Base-by-base conservation (phyloP, 1,140 invertebrate genomes). In the Drosophila athabasca region DNA sequence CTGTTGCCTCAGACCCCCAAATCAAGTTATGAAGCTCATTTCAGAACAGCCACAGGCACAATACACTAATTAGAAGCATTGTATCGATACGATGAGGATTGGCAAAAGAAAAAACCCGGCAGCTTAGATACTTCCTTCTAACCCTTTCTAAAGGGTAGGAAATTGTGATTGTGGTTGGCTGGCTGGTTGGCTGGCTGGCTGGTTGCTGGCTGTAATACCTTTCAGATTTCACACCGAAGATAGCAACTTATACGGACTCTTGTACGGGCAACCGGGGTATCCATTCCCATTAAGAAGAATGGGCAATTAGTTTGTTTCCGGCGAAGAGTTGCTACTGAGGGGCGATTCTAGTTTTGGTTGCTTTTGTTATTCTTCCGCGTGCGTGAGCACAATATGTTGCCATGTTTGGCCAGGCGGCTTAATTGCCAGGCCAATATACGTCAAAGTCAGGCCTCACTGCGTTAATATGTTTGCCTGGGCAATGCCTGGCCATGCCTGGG, bases 401-500 rank as follows among this genome's bases (percentile, higher is more conserved):
- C 70, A 74, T 74, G 71, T 78, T 85, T 80, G 70, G 61, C 64
- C 76, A 50, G 66, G 59, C 71, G 49, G 74, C 76, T 87, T 87
- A 87, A 85, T 85, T 85, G 69, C 78, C 55, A 59, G 74, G 82
- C 80, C 80, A 83, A 84, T 76, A 84, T 83, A 71, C 80, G 79
- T 74, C 69, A 60, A 70, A 74, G 62, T 73, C 65, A 81, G 46
- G 58, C 71, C 24, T 61, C 66, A 53, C 26, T 76, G 48, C 51
- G 60, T 76, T 76, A 76, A 79, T 83, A 79, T 75, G 71, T 67
- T 76, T 76, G 31, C 24, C 11, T 24, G 8, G 35, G 17, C 17
- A 19, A 19, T 19, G 17, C 17, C 17, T 29, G 7, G 31, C 0
- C 17, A 1, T 2, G 13, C 9, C 4, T 29, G 43, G 3, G 8